These are phyloP conservation scores for Sebastes kiyomatsui DNA, from an alignment of 2,797 vertebrate species.

Conservation along the genomic window DNA sequence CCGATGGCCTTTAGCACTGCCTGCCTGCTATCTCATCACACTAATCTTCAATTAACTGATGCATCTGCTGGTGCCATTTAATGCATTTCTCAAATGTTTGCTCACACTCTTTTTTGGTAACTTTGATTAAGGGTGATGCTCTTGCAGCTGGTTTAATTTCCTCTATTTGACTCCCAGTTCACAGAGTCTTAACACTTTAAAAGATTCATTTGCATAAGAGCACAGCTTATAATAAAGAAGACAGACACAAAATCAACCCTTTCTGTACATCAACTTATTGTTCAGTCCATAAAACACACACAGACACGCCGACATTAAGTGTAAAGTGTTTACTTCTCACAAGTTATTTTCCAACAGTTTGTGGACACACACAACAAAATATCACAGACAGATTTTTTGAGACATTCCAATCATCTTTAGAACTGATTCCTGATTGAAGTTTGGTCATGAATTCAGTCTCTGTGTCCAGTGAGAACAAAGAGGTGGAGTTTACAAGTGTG, in stretches of 20 bases:
- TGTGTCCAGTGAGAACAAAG: constrained; percentile 56
- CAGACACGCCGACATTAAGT: constrained; percentile 41
- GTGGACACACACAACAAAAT: constrained; percentile 57
- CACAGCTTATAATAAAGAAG: constrained; percentile 14
- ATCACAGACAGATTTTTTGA: constrained; percentile 43
- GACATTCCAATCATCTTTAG: constrained; percentile 33
- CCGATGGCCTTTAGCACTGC: constrained; percentile 48
- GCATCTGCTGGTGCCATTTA: constrained; percentile 54
- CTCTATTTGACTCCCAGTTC: constrained; percentile 30
- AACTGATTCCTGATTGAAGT: constrained; percentile 29
- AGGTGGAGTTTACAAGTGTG: constrained; percentile 33
- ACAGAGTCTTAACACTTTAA: constrained; percentile 12
- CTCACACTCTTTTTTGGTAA: constrained; percentile 32
- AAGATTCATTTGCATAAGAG: constrained; percentile 16
- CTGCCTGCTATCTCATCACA: constrained; percentile 53
- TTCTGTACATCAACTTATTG: background rate
- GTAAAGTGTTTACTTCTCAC: constrained; percentile 77
- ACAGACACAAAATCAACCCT: constrained; percentile 9
- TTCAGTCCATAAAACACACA: constrained; percentile 33
- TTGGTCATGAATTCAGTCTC: constrained; percentile 47
- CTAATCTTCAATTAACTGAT: constrained; percentile 72
- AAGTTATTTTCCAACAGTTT: constrained; percentile 62
- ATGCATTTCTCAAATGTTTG: constrained; percentile 47
- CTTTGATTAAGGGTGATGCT: constrained; percentile 51
- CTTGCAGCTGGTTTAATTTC: constrained; percentile 47